Conservation (phyloP, 2,797 vertebrate species). For the Sebastolobus alascanus region DNA sequence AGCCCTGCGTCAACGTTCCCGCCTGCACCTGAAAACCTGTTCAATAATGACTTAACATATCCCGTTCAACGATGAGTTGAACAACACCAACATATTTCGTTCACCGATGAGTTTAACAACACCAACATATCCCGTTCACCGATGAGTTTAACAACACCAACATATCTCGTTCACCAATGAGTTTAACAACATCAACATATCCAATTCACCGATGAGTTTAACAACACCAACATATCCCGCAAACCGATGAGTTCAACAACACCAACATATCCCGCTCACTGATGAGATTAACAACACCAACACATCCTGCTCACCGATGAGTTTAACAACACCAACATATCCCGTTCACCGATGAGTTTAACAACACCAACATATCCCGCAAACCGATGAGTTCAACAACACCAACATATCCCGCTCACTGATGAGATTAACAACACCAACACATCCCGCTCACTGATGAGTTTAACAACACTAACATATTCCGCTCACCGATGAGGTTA, state of each 20-base stretch:
- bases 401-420: too few relatives aligned
- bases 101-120: not conserved
- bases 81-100: not conserved
- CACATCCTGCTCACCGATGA: not conserved
- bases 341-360: not conserved
- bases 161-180: not conserved
- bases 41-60: too few relatives aligned
- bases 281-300: not conserved
- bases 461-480: too few relatives aligned
- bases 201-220: not conserved
- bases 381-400: too few relatives aligned
- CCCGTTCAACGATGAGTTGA: not conserved
- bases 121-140: not conserved
- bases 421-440: too few relatives aligned
- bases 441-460: too few relatives aligned
- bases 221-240: not conserved
- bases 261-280: not conserved
- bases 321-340: not conserved
- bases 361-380: not conserved
- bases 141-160: not conserved
- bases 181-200: not conserved
- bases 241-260: not conserved
- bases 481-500: too few relatives aligned
- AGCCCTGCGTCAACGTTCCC: constrained; percentile 45
- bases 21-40: constrained; percentile 25